Base-by-base conservation (phyloP, 2,888 invertebrate genomes). In the Spodoptera littoralis region DNA sequence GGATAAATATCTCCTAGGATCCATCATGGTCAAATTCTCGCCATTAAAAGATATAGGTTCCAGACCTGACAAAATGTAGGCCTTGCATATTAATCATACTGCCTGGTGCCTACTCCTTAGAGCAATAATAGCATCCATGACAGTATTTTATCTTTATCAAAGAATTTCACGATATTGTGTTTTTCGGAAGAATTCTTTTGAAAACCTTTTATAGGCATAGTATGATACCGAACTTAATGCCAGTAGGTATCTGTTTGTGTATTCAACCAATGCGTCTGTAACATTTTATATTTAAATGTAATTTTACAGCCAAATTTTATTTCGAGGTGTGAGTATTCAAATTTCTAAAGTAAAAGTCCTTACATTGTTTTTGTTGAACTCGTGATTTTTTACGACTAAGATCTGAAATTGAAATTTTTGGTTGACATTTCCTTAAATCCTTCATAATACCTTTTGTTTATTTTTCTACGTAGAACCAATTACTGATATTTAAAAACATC, bases 271-370 rank as follows among this genome's bases (percentile, higher is more conserved):
- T 58, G 66, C 62, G 46, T 24, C 43, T 64, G 76, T 58, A 62
- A 73, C 64, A 76, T 64, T 76, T 76, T 70, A 66, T 52, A 66
- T 76, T 66, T 52, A 66, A 70, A 70, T 76, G 36, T 57, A 60
- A 66, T 65, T 72, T 76, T 70, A 62, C 51, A 56, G 53, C 58
- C 50, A 72, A 72, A 72, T 69, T 59, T 71, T 53, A 64, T 64
- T 52, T 60, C 18, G 51, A 60, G 49, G 54, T 27, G 57, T 57
- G 43, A 41, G 53, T 44, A 48, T 61, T 70, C 5, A 46, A 41
- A 11, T 54, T 56, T 74, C 55, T 58, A 46, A 48, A 48, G 67
- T 59, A 66, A 74, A 70, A 61, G 65, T 57, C 2, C 36, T 9
- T 36, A 36, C 30, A 55, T 52, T 56, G 42, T 22, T 41, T 65